Evolutionary conservation across 37 sponge, comb jelly and placozoan species (phyloP).

Genomic region (Amphimedon queenslandica): DNA sequence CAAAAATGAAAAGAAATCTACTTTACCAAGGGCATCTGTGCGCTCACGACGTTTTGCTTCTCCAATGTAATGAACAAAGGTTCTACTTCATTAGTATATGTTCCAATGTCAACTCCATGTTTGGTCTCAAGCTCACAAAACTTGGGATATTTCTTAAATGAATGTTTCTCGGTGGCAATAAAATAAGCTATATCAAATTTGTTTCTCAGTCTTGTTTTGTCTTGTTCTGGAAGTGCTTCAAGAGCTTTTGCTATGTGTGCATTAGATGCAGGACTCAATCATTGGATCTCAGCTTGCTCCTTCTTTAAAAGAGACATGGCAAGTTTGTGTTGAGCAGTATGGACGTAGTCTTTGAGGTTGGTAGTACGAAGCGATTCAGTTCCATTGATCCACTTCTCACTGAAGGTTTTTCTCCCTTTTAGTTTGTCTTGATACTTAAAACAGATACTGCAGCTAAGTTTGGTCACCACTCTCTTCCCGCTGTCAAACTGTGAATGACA

Average conservation of each 20-base stretch:
- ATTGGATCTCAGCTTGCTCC: constrained; percentile 19
- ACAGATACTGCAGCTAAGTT: constrained; percentile 38
- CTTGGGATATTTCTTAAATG: constrained; percentile 25
- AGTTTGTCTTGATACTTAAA: constrained; percentile 32
- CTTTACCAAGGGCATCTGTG: constrained; percentile 7
- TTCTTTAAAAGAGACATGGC: constrained; percentile 42
- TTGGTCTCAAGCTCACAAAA: constrained; percentile 21
- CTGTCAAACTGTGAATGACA: neutral
- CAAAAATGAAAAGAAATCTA: constrained; percentile 49
- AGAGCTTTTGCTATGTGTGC: constrained; percentile 49
- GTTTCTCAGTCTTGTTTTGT: constrained; percentile 12
- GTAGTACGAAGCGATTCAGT: constrained; percentile 58
- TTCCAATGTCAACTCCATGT: constrained; percentile 30
- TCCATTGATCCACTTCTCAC: constrained; percentile 44
- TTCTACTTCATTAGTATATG: constrained; percentile 10
- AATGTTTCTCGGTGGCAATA: constrained; percentile 39
- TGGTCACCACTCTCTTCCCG: neutral
- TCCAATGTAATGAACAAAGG: constrained; percentile 35
- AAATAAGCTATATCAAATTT: constrained; percentile 69
- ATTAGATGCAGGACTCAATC: constrained; percentile 11
- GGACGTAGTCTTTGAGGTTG: constrained; percentile 53
- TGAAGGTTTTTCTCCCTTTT: constrained; percentile 27
- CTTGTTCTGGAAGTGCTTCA: constrained; percentile 25
- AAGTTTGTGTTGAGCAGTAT: constrained; percentile 35
- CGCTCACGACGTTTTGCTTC: constrained; percentile 14